These are phyloP conservation scores for Ictalurus furcatus DNA, from an alignment of 2,113 vertebrate species.

Conservation along the genomic window DNA sequence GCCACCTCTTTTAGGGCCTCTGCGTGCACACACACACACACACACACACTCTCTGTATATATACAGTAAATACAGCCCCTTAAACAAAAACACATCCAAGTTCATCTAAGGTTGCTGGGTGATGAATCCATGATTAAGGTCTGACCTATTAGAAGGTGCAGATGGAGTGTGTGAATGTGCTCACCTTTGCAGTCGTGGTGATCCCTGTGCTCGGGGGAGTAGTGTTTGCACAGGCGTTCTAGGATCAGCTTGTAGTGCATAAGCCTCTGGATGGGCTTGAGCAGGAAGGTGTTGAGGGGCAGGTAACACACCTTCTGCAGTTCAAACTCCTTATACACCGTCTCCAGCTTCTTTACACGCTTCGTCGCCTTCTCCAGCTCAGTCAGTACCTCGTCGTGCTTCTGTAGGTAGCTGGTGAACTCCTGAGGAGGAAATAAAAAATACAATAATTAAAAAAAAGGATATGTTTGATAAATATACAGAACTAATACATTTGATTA, in stretches of 20 bases:
- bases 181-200: slow-evolving; percentile 82
- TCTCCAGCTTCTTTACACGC: slow-evolving; percentile 83
- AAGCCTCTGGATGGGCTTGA: slow-evolving; percentile 93
- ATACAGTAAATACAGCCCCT: neutral
- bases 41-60: neutral
- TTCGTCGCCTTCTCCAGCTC: slow-evolving; percentile 88
- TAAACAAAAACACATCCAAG: neutral
- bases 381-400: slow-evolving; percentile 83
- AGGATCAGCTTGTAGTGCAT: slow-evolving; percentile 92
- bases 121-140: neutral
- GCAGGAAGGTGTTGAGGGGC: slow-evolving; percentile 90
- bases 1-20: slow-evolving; percentile 86
- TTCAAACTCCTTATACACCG: slow-evolving; percentile 90
- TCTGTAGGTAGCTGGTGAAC: slow-evolving; percentile 83
- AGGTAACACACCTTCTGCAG: slow-evolving; percentile 96
- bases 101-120: neutral
- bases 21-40: slow-evolving; percentile 57
- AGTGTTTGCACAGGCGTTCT: slow-evolving; percentile 83
- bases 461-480: neutral
- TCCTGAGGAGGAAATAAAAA: slow-evolving; percentile 65
- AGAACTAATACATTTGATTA: neutral
- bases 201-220: slow-evolving; percentile 75
- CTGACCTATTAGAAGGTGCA: neutral
- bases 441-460: too few relatives aligned
- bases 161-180: slow-evolving; percentile 29